Evolutionary conservation across 2,113 vertebrate genomes (phyloP), one percentile per base, ranked within the genome.

Genomic region (Poeciliopsis retropinna): DNA sequence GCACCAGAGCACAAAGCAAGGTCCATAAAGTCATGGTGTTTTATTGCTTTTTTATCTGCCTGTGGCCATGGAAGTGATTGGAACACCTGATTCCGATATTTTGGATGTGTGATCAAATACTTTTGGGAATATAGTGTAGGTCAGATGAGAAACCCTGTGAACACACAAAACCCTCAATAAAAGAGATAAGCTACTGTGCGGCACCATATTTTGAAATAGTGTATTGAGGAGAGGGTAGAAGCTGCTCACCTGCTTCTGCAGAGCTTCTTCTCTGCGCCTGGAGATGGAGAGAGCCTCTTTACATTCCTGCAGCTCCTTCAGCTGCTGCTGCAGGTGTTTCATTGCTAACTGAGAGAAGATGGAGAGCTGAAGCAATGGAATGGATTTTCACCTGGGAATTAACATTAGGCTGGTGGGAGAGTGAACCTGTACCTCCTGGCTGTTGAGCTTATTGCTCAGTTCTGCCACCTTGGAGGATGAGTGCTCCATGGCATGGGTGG

Each of bases 391-490:
- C 29, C 9, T 10, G 30, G 1, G 22, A 29, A 29, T 9, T 2
- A 32, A 39, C 0, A 47, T 60, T 11, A 30, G 3, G 29, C 10
- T 51, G 22, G 32, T 37, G 0, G 37, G 31, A 34, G 27, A 17
- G 1, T 25, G 63, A 64, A n/a, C 4, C 44, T 15, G n/a, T 91
- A 98, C 97, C 95, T 98, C 95, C 81, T 97, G 96, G 62, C 94
- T 75, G 84, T 93, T 92, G 75, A 97, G 78, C 91, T 94, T 93
- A 82, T 93, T 96, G 85, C 91, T 92, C 54, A 98, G 91, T 71
- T 97, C 94, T 37, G 97, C 95, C 47, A 96, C 92, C 93, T 94
- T 96, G 64, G 96, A 98, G 73, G 94, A 81, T 9, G 97, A 97
- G 89, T 97, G 94, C 44, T 98, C 94, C 57, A 96, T 73, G 39